These are phyloP conservation scores for Alauda arvensis DNA, from an alignment of 2,797 vertebrate genomes.

Conservation along the genomic window DNA sequence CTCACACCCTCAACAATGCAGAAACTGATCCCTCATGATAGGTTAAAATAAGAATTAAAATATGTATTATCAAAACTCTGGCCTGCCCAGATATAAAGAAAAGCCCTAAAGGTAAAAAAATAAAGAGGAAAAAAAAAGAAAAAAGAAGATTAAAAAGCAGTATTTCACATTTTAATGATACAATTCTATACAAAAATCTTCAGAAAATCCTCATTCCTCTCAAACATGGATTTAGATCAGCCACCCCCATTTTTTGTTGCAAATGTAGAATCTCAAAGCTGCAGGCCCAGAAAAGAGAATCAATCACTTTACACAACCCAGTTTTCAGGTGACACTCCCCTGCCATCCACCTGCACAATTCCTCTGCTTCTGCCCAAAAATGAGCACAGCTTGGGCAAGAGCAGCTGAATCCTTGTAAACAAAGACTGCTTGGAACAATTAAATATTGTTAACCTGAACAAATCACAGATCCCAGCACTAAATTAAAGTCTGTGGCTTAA, in stretches of 20 bases:
- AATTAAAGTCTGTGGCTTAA: neutral
- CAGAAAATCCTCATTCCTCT: neutral
- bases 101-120: neutral
- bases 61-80: neutral
- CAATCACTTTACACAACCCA: neutral
- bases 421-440: neutral
- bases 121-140: neutral
- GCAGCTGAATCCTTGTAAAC: conserved; percentile 1
- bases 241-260: conserved; percentile 12
- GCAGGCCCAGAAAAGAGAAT: neutral
- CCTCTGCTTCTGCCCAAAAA: conserved; percentile 17
- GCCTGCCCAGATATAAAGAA: neutral
- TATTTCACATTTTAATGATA: neutral
- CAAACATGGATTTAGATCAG: neutral
- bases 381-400: neutral
- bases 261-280: neutral
- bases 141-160: neutral
- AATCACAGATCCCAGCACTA: neutral
- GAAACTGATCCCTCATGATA: neutral
- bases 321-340: neutral
- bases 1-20: neutral
- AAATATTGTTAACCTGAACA: neutral
- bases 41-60: neutral
- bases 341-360: conserved; percentile 1
- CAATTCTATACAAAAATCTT: neutral